Evolutionary conservation across 2,888 invertebrate species (phyloP), one percentile per base, ranked within the genome.

Genomic region (Perizoma affinitatum): DNA sequence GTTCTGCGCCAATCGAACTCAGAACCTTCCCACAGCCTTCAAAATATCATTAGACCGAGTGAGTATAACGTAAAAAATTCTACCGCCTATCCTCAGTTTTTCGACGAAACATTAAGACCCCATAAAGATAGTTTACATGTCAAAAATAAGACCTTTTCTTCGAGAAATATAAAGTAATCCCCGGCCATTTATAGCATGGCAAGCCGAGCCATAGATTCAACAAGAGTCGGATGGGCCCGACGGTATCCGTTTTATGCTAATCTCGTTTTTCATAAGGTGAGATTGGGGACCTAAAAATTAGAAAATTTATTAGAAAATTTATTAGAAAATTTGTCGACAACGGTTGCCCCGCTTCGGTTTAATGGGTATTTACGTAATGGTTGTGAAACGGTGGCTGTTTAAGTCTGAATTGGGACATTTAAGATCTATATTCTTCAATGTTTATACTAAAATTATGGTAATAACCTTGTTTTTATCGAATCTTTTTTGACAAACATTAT

Each of bases 231-330:
- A 42, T 11, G 53, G 49, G 62, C 59, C 54, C 48, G 63, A 54
- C 59, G 51, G 40, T 52, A 61, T 59, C 48, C 54, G 54, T 58
- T 55, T 66, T 66, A 66, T 60, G 50, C 44, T 52, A 63, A 66
- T 68, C 64, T 48, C 63, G 64, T 66, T 64, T 66, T 64, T 68
- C 66, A 66, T 66, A 61, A 64, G 62, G 61, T 64, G 62, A 58
- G 59, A 56, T 34, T 2, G 62, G 33, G 45, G 58, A 33, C 46
- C 56, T 56, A 54, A 36, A 61, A 64, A 63, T 60, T 56, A 64
- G 56, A 49, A 53, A 61, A 58, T 66, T 66, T 52, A n/a, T n/a
- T n/a, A n/a, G n/a, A n/a, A n/a, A n/a, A n/a, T n/a, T n/a, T n/a
- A 63, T 60, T 56, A 64, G 56, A 49, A 53, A 61, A 58, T 66